phyloP scores from a whole-genome alignment of 1,140 invertebrate species.

The Tribolium castaneum region DNA sequence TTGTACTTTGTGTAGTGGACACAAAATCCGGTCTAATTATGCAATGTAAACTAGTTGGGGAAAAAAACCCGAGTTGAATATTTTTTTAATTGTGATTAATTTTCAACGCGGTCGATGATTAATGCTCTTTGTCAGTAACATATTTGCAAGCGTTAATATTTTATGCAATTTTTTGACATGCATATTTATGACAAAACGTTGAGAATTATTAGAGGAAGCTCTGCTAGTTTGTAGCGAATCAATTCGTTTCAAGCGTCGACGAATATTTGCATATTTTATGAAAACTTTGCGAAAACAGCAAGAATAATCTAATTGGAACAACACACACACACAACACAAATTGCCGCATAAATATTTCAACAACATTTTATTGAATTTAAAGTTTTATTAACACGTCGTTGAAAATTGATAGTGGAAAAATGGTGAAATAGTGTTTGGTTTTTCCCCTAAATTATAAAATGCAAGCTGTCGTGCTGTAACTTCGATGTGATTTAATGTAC shows the following conservation, averaged over 20 bases:
- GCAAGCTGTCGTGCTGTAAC: not conserved
- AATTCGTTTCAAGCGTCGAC: not conserved
- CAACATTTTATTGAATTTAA: not conserved
- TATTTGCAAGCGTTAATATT: slow-evolving; percentile 31
- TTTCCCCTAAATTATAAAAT: not conserved
- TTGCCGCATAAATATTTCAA: not conserved
- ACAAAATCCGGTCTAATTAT: not conserved
- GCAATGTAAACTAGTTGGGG: too few species aligned
- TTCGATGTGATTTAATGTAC: not conserved
- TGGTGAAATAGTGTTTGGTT: not conserved
- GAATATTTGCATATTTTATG: not conserved
- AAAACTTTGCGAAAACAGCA: not conserved
- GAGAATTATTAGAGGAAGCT: not conserved
- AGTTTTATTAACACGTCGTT: not conserved
- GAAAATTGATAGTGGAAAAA: not conserved
- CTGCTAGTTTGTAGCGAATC: not conserved
- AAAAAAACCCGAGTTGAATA: slow-evolving; percentile 1
- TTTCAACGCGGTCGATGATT: slow-evolving; percentile 5
- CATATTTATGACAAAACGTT: slow-evolving; percentile 1
- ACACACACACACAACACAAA: too few species aligned
- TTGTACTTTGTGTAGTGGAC: not conserved
- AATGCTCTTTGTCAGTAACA: slow-evolving; percentile 9
- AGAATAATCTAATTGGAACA: not conserved
- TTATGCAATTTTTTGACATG: slow-evolving; percentile 22
- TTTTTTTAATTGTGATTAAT: slow-evolving; percentile 35